A percentile compares a stretch with the other conserved stretches of the same genome.
Conservation (phyloP, 2,888 invertebrate genomes). For the Eupithecia centaureata region DNA sequence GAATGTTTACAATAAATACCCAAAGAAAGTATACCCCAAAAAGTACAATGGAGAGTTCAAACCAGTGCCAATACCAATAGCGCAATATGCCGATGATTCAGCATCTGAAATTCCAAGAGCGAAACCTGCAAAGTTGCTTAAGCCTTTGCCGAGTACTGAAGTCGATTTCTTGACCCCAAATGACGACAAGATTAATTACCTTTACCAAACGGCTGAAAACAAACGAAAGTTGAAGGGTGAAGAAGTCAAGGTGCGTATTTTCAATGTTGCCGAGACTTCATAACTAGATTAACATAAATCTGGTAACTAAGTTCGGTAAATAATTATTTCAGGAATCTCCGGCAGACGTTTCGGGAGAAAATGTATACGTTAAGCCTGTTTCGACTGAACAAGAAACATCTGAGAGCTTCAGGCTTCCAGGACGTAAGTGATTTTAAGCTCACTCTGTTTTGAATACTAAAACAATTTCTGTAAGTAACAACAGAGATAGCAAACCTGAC, state of each 20-base stretch:
- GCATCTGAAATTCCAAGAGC: slow-evolving; percentile 71
- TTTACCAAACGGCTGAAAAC: slow-evolving; percentile 79
- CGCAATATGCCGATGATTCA: slow-evolving; percentile 61
- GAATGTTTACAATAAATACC: slow-evolving; percentile 59
- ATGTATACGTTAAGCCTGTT: slow-evolving; percentile 50
- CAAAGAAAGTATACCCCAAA: slow-evolving; percentile 84
- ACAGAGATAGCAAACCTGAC: not conserved
- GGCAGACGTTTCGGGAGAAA: slow-evolving; percentile 37
- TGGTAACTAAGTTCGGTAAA: slow-evolving; percentile 32
- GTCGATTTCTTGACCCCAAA: slow-evolving; percentile 55
- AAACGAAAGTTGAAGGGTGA: slow-evolving; percentile 74
- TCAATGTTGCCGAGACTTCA: slow-evolving; percentile 28
- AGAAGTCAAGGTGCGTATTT: slow-evolving; percentile 54
- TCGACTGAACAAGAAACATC: slow-evolving; percentile 71
- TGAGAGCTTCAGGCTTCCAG: slow-evolving; percentile 69
- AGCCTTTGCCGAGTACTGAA: slow-evolving; percentile 61
- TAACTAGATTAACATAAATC: slow-evolving; percentile 26
- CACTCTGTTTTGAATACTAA: not conserved
- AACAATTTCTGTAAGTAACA: not conserved
- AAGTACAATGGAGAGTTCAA: slow-evolving; percentile 81
- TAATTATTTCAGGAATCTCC: slow-evolving; percentile 38
- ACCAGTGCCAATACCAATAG: slow-evolving; percentile 72
- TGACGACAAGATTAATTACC: slow-evolving; percentile 70
- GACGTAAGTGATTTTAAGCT: slow-evolving; percentile 56
- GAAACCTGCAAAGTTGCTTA: slow-evolving; percentile 70